Conservation (phyloP, 2,797 vertebrate species). For the Erithacus rubecula region DNA sequence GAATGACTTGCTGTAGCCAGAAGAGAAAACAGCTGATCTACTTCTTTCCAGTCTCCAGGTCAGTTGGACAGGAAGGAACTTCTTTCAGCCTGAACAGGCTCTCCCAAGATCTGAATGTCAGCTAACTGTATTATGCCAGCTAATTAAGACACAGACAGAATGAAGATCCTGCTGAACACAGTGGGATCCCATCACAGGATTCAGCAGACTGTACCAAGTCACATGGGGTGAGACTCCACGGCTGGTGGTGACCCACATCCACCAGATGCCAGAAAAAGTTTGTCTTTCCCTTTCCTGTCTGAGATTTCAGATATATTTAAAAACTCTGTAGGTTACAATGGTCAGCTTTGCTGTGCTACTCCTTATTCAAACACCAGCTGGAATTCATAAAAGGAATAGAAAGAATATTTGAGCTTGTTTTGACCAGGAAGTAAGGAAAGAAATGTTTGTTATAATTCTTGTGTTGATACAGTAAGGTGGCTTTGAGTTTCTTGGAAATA, state of each 20-base stretch:
- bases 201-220: not conserved
- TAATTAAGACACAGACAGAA: slow-evolving; percentile 30
- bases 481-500: not conserved
- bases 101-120: not conserved
- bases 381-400: not conserved
- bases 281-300: not conserved
- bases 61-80: slow-evolving; percentile 35
- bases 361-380: not conserved
- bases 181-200: not conserved
- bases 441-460: not conserved
- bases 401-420: not conserved
- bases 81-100: not conserved
- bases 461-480: too few species aligned
- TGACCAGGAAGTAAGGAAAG: not conserved
- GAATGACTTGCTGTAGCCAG: not conserved
- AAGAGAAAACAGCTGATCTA: not conserved
- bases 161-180: not conserved
- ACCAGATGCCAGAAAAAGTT: not conserved
- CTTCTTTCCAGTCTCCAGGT: not conserved
- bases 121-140: not conserved
- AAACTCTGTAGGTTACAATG: not conserved
- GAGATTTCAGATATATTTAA: not conserved
- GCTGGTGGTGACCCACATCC: not conserved
- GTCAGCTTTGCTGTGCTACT: not conserved
- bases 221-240: not conserved